Evolutionary conservation across 2,888 invertebrate species (phyloP).

Genomic region (Steinernema carpocapsae): DNA sequence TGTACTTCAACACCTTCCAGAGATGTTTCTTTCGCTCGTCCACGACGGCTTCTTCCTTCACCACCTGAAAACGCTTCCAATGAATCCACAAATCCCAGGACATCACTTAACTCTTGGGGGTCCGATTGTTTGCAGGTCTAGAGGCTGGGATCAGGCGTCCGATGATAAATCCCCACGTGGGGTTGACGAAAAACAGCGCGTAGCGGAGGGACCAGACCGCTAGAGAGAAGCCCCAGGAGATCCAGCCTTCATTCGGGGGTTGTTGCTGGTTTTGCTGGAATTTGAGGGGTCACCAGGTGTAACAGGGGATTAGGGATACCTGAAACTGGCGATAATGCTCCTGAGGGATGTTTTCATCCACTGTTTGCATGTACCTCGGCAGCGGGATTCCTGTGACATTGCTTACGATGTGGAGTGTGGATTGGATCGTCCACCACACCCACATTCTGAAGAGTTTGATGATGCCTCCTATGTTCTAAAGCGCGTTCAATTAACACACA

Average conservation of each 20-base stretch:
- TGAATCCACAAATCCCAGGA: not conserved
- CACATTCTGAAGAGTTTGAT: not conserved
- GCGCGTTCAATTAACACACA: not conserved
- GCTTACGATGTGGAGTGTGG: not conserved
- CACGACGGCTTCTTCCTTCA: not conserved
- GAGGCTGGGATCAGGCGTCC: not conserved
- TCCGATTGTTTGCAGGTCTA: not conserved
- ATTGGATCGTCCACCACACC: not conserved
- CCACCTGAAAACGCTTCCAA: not conserved
- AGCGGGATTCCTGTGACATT: not conserved
- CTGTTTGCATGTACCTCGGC: not conserved
- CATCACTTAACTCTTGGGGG: not conserved
- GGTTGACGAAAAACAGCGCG: constrained; percentile 2
- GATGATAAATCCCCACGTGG: not conserved
- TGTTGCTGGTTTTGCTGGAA: not conserved
- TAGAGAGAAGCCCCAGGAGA: not conserved
- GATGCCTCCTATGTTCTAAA: not conserved
- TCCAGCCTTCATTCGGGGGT: not conserved
- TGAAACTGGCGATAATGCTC: not conserved
- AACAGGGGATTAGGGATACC: not conserved
- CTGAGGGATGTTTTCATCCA: not conserved
- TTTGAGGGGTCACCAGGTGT: not conserved
- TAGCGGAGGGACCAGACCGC: not conserved
- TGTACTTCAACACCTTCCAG: not conserved
- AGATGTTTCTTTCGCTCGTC: not conserved